These are phyloP conservation scores for Montifringilla adamsi DNA, from an alignment of 2,113 vertebrate species.

Conservation along the genomic window DNA sequence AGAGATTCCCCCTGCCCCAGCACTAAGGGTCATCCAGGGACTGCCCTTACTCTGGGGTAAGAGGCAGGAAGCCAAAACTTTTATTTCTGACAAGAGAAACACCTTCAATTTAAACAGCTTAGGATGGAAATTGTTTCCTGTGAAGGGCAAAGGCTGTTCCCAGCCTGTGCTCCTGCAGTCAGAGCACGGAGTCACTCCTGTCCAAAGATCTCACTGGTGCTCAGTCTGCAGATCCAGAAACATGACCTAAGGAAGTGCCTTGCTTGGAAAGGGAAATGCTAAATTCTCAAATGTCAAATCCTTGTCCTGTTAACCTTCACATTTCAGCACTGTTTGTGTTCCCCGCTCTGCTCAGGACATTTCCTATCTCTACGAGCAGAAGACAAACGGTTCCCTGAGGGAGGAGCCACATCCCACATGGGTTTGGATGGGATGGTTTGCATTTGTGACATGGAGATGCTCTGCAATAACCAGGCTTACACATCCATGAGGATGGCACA, in stretches of 20 bases:
- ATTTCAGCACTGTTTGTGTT: not conserved
- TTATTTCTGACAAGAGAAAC: not conserved
- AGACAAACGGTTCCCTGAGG: not conserved
- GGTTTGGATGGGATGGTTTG: not conserved
- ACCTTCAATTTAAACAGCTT: not conserved
- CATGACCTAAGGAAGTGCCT: not conserved
- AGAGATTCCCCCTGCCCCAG: not conserved
- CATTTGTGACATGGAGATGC: not conserved
- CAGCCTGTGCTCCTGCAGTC: not conserved
- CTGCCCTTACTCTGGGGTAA: not conserved
- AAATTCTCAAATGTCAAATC: not conserved
- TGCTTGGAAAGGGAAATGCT: not conserved
- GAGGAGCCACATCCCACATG: not conserved
- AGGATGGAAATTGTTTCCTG: not conserved
- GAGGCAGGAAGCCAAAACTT: not conserved
- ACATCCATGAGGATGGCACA: not conserved
- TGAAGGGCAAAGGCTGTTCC: not conserved
- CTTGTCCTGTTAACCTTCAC: not conserved
- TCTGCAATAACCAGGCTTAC: not conserved
- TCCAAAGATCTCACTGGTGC: not conserved
- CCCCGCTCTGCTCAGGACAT: not conserved
- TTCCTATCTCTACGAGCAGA: not conserved
- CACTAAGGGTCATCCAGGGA: not conserved
- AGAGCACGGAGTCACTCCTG: accelerated
- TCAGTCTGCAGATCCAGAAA: not conserved